phyloP scores from a whole-genome alignment of 2,888 invertebrate genomes.

The Platycheirus albimanus region DNA sequence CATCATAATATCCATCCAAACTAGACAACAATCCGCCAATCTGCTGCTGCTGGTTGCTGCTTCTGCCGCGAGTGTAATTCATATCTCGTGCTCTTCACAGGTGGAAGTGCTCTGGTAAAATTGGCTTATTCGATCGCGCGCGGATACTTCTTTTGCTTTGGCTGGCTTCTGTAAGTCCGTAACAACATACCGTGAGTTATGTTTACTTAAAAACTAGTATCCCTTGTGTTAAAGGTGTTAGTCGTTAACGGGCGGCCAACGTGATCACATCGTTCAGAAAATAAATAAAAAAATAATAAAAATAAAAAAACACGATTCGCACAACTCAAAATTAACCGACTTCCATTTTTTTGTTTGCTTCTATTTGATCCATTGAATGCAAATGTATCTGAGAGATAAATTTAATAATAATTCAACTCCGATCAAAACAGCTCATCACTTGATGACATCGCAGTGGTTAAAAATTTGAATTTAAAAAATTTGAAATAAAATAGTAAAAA shows the following conservation, averaged over 20 bases:
- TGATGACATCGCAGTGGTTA: constrained; percentile 15
- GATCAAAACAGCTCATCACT: background rate
- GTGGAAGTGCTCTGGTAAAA: constrained; percentile 35
- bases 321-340: background rate
- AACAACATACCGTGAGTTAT: constrained; percentile 53
- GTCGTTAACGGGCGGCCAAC: constrained; percentile 82
- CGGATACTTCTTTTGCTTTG: constrained; percentile 7
- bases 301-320: constrained; percentile 5
- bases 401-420: constrained; percentile 25
- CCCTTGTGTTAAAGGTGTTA: constrained; percentile 80
- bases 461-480: constrained; percentile 19
- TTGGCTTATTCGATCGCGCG: constrained; percentile 22
- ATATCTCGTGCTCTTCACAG: constrained; percentile 33
- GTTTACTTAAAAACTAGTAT: constrained; percentile 80
- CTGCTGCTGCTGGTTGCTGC: background rate
- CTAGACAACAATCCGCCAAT: constrained; percentile 35
- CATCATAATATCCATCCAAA: constrained; percentile 16
- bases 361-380: background rate
- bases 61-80: constrained; percentile 18
- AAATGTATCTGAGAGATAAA: constrained; percentile 22
- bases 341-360: background rate
- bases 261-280: constrained; percentile 79
- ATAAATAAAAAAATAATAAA: too few species aligned
- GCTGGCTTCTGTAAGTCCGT: constrained; percentile 27
- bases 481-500: background rate